These are phyloP conservation scores for Solenopsis fugax DNA, from an alignment of 1,140 invertebrate species.

Conservation along the genomic window DNA sequence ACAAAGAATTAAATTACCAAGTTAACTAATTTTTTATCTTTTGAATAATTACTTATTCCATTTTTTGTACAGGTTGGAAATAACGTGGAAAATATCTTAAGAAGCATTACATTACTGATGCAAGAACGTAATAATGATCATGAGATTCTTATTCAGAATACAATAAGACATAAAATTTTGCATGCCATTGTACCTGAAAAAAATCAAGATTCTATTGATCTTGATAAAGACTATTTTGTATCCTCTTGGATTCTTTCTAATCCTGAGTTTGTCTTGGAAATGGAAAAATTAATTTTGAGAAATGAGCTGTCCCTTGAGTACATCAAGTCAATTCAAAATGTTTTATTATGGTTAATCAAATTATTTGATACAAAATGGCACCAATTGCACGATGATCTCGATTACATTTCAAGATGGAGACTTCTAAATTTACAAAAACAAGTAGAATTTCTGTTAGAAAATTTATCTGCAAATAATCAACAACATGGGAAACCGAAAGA, in stretches of 20 bases:
- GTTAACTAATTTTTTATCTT: background rate
- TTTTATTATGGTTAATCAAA: background rate
- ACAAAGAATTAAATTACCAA: background rate
- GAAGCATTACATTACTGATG: background rate
- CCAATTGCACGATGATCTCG: background rate
- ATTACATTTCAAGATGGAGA: constrained; percentile 1
- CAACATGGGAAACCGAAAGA: background rate
- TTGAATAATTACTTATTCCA: background rate
- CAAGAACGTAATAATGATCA: background rate
- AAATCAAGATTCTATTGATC: background rate
- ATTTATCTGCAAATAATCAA: background rate
- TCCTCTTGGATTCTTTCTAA: background rate
- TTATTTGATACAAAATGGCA: constrained; percentile 1
- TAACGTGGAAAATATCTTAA: background rate
- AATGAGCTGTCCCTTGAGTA: background rate
- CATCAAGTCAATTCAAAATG: background rate
- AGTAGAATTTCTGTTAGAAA: constrained; percentile 15
- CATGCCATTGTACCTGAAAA: background rate
- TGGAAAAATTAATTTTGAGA: background rate
- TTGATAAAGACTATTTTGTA: background rate
- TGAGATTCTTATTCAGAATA: background rate
- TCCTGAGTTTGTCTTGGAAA: constrained; percentile 3
- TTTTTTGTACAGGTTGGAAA: background rate
- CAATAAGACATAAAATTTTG: background rate
- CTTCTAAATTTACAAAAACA: constrained; percentile 19